phyloP scores from a whole-genome alignment of 2,797 vertebrate genomes.

The Tenualosa ilisha region DNA sequence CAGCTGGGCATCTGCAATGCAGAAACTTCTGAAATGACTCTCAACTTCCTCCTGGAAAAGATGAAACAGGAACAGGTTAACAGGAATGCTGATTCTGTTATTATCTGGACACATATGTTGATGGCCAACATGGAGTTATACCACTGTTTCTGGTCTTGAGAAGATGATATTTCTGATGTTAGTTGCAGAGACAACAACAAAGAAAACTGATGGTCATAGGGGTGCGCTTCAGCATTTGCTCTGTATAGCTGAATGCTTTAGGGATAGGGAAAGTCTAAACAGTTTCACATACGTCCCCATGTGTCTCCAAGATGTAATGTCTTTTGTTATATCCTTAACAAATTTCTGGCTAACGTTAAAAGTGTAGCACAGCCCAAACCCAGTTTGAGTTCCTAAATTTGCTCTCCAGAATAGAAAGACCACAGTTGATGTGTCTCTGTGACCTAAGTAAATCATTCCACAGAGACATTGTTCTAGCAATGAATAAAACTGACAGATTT shows the following conservation, averaged over 20 bases:
- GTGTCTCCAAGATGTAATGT: neutral
- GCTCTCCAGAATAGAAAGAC: neutral
- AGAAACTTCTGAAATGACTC: neutral
- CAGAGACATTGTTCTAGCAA: slow-evolving; percentile 8
- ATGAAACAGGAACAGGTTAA: neutral
- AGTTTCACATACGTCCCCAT: neutral
- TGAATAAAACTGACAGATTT: slow-evolving; percentile 34
- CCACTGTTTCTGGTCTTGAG: neutral
- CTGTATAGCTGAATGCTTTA: too few species aligned
- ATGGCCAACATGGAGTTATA: neutral
- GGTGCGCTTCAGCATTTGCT: neutral
- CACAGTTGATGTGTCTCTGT: neutral
- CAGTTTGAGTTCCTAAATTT: neutral
- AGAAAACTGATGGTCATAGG: neutral
- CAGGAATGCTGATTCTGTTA: neutral
- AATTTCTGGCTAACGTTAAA: neutral
- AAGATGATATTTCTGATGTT: neutral
- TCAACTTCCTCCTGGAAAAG: neutral
- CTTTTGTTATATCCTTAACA: neutral
- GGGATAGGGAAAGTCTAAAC: neutral
- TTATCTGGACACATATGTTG: neutral
- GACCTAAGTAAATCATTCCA: neutral
- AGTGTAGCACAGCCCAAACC: neutral
- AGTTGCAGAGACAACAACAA: neutral
- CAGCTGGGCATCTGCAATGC: neutral